Percentiles rank a stretch among this genome's conserved stretches.
phyloP scores from a whole-genome alignment of 2,888 invertebrate species.

The Phalangium opilio region DNA sequence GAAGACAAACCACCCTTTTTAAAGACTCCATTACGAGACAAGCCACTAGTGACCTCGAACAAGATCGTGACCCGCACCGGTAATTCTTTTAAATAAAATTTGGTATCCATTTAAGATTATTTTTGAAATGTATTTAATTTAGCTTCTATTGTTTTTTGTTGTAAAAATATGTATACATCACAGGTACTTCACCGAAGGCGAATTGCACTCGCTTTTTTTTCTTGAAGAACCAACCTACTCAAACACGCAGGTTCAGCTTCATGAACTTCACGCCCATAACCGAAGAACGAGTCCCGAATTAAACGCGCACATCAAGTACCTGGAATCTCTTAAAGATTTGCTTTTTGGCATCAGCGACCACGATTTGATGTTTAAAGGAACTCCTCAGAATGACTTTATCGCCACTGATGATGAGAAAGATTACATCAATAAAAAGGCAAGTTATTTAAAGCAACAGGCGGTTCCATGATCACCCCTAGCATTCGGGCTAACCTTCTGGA shows the following conservation, averaged over 20 bases:
- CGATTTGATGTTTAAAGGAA: conserved; percentile 30
- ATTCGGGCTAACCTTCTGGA: too few relatives aligned
- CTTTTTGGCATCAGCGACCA: conserved; percentile 35
- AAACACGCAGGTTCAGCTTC: conserved; percentile 31
- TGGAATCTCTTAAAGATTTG: conserved; percentile 21
- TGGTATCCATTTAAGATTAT: too few relatives aligned
- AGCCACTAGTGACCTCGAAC: too few relatives aligned
- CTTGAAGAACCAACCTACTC: conserved; percentile 29
- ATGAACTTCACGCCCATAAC: conserved; percentile 28
- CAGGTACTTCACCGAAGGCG: conserved; percentile 33
- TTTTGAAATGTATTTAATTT: too few relatives aligned
- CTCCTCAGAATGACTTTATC: too few relatives aligned
- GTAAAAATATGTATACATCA: background rate
- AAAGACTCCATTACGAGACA: conserved; percentile 33
- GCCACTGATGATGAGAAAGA: too few relatives aligned
- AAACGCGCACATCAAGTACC: conserved; percentile 30
- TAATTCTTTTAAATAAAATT: too few relatives aligned
- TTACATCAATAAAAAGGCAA: too few relatives aligned
- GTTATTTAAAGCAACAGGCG: too few relatives aligned
- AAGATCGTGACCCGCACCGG: too few relatives aligned
- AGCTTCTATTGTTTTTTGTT: too few relatives aligned
- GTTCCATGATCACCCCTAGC: too few relatives aligned
- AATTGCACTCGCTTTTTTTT: conserved; percentile 31
- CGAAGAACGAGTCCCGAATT: conserved; percentile 27
- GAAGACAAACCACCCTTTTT: conserved; percentile 34